Conservation (phyloP, 2,888 invertebrate genomes). For the Leptinotarsa peninsularis region DNA sequence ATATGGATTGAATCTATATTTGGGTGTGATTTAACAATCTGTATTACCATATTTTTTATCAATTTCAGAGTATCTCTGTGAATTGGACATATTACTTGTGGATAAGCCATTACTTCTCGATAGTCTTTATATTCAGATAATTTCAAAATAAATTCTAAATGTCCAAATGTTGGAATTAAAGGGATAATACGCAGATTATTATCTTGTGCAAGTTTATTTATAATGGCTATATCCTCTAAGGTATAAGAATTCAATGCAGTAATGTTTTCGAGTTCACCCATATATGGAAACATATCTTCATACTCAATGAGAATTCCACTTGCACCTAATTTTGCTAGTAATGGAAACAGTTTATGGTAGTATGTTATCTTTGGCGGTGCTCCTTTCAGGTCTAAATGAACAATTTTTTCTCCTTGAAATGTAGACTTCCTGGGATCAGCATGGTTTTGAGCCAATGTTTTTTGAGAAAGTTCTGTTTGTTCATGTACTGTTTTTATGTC, state of each 20-base stretch:
- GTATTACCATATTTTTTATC: constrained; percentile 77
- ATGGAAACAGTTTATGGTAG: constrained; percentile 72
- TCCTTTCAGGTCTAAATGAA: constrained; percentile 88
- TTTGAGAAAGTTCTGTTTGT: not conserved
- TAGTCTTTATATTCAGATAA: constrained; percentile 74
- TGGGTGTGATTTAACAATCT: constrained; percentile 74
- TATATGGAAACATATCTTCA: constrained; percentile 89
- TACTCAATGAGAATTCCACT: constrained; percentile 86
- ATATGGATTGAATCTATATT: constrained; percentile 73
- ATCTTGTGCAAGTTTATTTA: constrained; percentile 69
- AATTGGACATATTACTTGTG: constrained; percentile 79
- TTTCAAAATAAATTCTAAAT: constrained; percentile 85
- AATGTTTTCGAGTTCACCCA: constrained; percentile 71
- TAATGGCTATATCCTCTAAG: constrained; percentile 67
- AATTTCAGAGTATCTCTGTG: constrained; percentile 70
- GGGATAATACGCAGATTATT: constrained; percentile 79
- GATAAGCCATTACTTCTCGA: constrained; percentile 73
- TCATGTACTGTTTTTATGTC: not conserved
- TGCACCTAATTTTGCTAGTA: constrained; percentile 75
- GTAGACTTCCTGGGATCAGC: not conserved
- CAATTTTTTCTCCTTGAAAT: constrained; percentile 70
- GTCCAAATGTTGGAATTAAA: constrained; percentile 87
- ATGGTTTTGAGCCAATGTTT: not conserved
- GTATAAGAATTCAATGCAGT: constrained; percentile 76
- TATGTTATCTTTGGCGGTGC: constrained; percentile 80